Percentiles rank a stretch among this genome's conserved stretches.
Evolutionary conservation across 2,113 vertebrate genomes (phyloP).

Genomic region (Anser brachyrhynchus): DNA sequence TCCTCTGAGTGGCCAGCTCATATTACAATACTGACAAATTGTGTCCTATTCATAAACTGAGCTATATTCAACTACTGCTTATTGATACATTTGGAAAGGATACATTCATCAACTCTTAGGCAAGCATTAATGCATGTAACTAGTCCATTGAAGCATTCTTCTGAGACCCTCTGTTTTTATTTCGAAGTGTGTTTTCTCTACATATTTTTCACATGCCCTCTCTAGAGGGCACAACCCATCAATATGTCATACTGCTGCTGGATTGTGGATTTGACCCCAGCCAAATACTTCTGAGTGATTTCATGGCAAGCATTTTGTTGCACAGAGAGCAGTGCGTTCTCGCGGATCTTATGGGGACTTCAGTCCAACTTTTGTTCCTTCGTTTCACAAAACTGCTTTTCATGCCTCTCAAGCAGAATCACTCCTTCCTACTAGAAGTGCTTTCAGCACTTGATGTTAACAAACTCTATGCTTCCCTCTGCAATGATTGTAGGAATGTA

Average conservation of each 20-base stretch:
- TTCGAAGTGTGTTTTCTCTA: neutral
- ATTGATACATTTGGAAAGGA: neutral
- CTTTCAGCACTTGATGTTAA: constrained; percentile 1
- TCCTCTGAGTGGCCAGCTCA: neutral
- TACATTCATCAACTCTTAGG: neutral
- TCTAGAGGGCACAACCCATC: neutral
- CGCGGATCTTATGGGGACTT: neutral
- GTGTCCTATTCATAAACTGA: neutral
- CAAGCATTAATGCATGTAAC: neutral
- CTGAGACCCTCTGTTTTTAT: neutral
- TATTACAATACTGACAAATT: neutral
- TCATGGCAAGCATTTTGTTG: neutral
- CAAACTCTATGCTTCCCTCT: neutral
- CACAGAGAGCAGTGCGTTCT: neutral
- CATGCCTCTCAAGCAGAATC: neutral
- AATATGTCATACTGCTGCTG: neutral
- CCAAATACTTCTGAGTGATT: neutral
- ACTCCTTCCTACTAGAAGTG: neutral
- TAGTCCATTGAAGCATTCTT: neutral
- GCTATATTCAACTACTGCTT: neutral
- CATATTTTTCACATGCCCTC: neutral
- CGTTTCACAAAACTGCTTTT: neutral
- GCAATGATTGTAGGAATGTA: neutral
- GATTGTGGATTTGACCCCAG: neutral
- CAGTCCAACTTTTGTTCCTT: neutral